These are phyloP conservation scores for Cartodere bifasciata DNA, from an alignment of 2,888 invertebrate species.

Conservation along the genomic window DNA sequence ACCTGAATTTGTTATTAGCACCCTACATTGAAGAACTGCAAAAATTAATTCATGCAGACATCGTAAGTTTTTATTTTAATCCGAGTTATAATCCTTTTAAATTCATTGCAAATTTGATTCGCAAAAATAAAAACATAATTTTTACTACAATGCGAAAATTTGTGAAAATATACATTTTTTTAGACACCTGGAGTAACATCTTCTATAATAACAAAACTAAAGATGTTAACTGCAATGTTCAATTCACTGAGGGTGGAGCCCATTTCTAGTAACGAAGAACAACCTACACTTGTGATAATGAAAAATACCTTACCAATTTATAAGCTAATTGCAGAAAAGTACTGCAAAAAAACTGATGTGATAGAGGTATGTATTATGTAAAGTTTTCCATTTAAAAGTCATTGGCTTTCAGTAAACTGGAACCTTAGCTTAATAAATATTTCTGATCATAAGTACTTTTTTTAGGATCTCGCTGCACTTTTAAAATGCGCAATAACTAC, in stretches of 20 bases:
- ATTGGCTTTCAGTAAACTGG: too few species aligned
- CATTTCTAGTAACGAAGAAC: slow-evolving; percentile 25
- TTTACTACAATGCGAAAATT: not conserved
- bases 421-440: too few species aligned
- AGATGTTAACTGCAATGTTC: slow-evolving; percentile 49
- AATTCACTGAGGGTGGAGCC: slow-evolving; percentile 40
- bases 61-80: slow-evolving; percentile 31
- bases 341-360: slow-evolving; percentile 49
- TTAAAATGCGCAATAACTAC: slow-evolving; percentile 62
- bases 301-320: slow-evolving; percentile 51
- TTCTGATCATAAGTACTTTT: slow-evolving; percentile 14
- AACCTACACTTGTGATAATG: slow-evolving; percentile 46
- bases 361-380: slow-evolving; percentile 40
- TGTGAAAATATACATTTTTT: slow-evolving; percentile 15
- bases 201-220: slow-evolving; percentile 47
- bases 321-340: slow-evolving; percentile 44
- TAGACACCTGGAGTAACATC: slow-evolving; percentile 39
- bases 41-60: slow-evolving; percentile 37
- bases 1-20: slow-evolving; percentile 55
- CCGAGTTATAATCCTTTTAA: too few species aligned
- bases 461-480: slow-evolving; percentile 58
- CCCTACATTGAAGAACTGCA: slow-evolving; percentile 52
- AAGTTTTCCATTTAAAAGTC: too few species aligned
- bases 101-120: too few species aligned
- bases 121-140: slow-evolving; percentile 1